Evolutionary conservation across 1,140 invertebrate species (phyloP).

Genomic region (Carposina sasakii): DNA sequence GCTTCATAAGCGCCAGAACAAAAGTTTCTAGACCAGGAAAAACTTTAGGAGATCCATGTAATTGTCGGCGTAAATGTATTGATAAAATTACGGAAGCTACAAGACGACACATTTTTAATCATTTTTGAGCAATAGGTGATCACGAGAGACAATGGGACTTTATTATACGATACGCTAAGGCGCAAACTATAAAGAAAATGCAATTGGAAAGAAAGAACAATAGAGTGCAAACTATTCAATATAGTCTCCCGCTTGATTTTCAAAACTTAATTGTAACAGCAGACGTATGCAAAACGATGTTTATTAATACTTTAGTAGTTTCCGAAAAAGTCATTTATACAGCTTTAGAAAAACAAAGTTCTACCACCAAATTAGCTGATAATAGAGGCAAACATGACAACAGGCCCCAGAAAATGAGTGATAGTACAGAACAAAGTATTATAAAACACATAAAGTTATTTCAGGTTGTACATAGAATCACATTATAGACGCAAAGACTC

Average conservation of each 20-base stretch:
- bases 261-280: slow-evolving; percentile 1
- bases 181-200: slow-evolving; percentile 21
- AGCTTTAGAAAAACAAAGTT: slow-evolving; percentile 20
- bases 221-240: slow-evolving; percentile 23
- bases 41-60: slow-evolving; percentile 14
- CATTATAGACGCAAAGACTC: slow-evolving; percentile 20
- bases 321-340: slow-evolving; percentile 19
- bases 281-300: slow-evolving; percentile 21
- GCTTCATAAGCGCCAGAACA: slow-evolving; percentile 12
- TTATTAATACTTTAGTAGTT: slow-evolving; percentile 23
- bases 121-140: slow-evolving; percentile 17
- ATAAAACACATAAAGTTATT: slow-evolving; percentile 22
- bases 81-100: slow-evolving; percentile 8
- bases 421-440: slow-evolving; percentile 19
- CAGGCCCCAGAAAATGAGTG: slow-evolving; percentile 22
- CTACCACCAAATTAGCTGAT: slow-evolving; percentile 15
- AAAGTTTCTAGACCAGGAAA: slow-evolving; percentile 18
- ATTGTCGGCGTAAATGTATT: slow-evolving; percentile 21
- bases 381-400: slow-evolving; percentile 22
- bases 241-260: slow-evolving; percentile 15
- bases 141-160: slow-evolving; percentile 22
- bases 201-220: slow-evolving; percentile 23
- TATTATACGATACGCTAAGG: slow-evolving; percentile 16
- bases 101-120: slow-evolving; percentile 16
- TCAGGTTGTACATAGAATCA: slow-evolving; percentile 17